A percentile compares a stretch with the other conserved stretches of the same genome.
These are phyloP conservation scores for Chaetoderma sp. DNA, from an alignment of 2,888 invertebrate species.

Conservation along the genomic window DNA sequence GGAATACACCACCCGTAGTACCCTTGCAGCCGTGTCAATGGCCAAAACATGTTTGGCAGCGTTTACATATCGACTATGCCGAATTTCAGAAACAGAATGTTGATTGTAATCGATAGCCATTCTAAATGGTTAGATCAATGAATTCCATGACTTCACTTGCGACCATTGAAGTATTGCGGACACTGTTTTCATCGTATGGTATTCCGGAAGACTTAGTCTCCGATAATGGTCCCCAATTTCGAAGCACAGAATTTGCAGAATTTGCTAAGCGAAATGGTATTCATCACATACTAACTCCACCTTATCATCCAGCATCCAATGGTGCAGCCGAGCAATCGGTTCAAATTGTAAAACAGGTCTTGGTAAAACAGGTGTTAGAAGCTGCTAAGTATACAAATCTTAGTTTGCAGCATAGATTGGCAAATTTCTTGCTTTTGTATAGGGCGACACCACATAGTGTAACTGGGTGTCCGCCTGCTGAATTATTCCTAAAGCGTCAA, in stretches of 20 bases:
- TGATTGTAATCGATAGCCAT: slow-evolving; percentile 64
- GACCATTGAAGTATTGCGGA: slow-evolving; percentile 37
- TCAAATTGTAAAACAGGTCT: slow-evolving; percentile 41
- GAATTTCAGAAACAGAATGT: slow-evolving; percentile 60
- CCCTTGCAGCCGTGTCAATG: slow-evolving; percentile 49
- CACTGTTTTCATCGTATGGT: slow-evolving; percentile 45
- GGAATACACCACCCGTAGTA: slow-evolving; percentile 37
- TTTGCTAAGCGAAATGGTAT: slow-evolving; percentile 43
- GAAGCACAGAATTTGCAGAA: slow-evolving; percentile 39
- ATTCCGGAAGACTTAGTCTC: slow-evolving; percentile 51
- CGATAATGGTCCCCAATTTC: slow-evolving; percentile 60
- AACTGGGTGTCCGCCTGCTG: too few species aligned
- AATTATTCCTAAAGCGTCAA: too few species aligned
- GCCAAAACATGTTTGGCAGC: slow-evolving; percentile 56
- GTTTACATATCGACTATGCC: slow-evolving; percentile 70
- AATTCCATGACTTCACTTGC: slow-evolving; percentile 20
- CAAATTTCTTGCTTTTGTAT: too few species aligned
- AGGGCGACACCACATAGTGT: too few species aligned
- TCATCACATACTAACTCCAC: slow-evolving; percentile 36
- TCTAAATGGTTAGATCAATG: slow-evolving; percentile 68
- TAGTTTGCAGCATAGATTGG: too few species aligned
- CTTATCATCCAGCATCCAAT: slow-evolving; percentile 52
- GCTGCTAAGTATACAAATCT: too few species aligned
- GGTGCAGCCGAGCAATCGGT: slow-evolving; percentile 51
- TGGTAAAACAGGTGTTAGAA: too few species aligned